These are phyloP conservation scores for Pemphigus obesinymphae DNA, from an alignment of 1,140 invertebrate genomes.

Conservation along the genomic window DNA sequence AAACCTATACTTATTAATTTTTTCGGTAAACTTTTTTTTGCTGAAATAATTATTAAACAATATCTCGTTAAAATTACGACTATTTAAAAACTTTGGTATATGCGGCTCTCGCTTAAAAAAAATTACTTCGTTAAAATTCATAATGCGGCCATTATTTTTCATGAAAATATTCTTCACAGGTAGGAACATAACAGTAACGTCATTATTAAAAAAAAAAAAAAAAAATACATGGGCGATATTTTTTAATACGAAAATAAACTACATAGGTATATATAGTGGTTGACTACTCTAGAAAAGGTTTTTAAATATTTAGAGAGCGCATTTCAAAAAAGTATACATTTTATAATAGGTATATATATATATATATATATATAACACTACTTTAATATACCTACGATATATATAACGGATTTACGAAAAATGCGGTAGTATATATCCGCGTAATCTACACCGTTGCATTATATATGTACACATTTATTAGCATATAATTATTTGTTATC, in stretches of 20 bases:
- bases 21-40: background rate
- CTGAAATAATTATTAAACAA: constrained; percentile 12
- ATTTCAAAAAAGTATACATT: background rate
- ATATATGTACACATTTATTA: background rate
- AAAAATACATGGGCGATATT: background rate
- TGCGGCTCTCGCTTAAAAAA: background rate
- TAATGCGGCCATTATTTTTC: constrained; percentile 23
- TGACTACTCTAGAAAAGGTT: background rate
- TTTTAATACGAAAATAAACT: background rate
- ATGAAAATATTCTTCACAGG: background rate
- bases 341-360: too few relatives aligned
- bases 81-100: constrained; percentile 25
- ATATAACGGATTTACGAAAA: constrained; percentile 10
- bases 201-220: background rate
- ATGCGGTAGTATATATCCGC: background rate
- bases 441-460: background rate
- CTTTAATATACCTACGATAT: background rate
- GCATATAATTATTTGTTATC: background rate
- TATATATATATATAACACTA: background rate
- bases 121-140: constrained; percentile 35
- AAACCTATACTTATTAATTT: too few relatives aligned
- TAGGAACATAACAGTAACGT: background rate
- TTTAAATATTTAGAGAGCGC: background rate
- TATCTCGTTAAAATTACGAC: constrained; percentile 9
- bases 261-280: background rate